phyloP scores from a whole-genome alignment of 2,797 vertebrate genomes.

The Apogon hyalosoma region DNA sequence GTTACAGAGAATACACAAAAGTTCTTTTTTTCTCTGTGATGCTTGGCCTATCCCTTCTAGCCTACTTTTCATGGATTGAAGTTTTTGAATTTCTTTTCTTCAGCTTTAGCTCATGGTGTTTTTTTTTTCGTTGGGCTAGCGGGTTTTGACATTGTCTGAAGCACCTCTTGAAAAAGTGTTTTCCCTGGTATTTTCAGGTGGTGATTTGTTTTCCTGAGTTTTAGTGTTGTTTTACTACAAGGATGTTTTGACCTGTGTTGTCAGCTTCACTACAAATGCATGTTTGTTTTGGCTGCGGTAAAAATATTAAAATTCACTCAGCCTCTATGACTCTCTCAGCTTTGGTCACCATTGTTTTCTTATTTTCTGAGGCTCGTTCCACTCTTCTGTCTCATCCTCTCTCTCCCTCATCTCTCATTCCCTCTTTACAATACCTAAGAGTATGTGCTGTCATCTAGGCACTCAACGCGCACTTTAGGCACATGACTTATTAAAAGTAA shows the following conservation, averaged over 20 bases:
- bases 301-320: slow-evolving; percentile 38
- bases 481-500: slow-evolving; percentile 45
- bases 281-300: slow-evolving; percentile 26
- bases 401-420: slow-evolving; percentile 19
- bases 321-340: slow-evolving; percentile 20
- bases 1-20: slow-evolving; percentile 53
- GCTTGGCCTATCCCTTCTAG: slow-evolving; percentile 39
- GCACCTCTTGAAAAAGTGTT: slow-evolving; percentile 24
- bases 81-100: slow-evolving; percentile 14
- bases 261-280: slow-evolving; percentile 43
- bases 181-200: slow-evolving; percentile 26
- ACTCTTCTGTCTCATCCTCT: slow-evolving; percentile 8
- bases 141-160: slow-evolving; percentile 29
- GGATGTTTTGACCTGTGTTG: slow-evolving; percentile 8
- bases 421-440: slow-evolving; percentile 4
- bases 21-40: slow-evolving; percentile 36
- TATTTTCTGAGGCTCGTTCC: slow-evolving; percentile 9
- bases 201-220: slow-evolving; percentile 34
- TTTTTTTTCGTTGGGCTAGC: slow-evolving; percentile 35
- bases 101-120: slow-evolving; percentile 6
- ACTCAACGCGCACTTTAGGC: slow-evolving; percentile 27
- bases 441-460: slow-evolving; percentile 18
- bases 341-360: slow-evolving; percentile 21
- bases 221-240: neutral
- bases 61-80: slow-evolving; percentile 41